Evolutionary conservation across 1,140 invertebrate species (phyloP).

Genomic region (Drosophila funebris): DNA sequence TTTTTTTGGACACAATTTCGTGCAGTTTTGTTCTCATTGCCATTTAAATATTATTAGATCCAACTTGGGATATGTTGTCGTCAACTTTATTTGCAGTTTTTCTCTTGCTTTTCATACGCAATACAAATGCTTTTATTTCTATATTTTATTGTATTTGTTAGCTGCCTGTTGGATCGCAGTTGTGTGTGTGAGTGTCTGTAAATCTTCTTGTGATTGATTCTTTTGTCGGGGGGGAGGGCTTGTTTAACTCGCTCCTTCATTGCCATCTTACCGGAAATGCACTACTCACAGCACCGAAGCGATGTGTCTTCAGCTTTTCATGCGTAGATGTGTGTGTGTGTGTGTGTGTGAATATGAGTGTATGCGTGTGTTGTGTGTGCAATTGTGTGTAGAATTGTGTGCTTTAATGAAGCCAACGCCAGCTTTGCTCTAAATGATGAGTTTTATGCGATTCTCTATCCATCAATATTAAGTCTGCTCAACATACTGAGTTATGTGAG

Average conservation of each 20-base stretch:
- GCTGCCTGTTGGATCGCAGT: not conserved
- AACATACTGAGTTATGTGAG: too few relatives aligned
- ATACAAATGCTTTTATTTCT: conserved; percentile 2
- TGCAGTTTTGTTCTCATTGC: not conserved
- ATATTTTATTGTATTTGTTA: not conserved
- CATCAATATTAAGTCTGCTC: too few relatives aligned
- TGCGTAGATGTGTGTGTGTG: not conserved
- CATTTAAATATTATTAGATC: conserved; percentile 3
- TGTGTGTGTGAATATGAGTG: not conserved
- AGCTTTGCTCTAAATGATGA: too few relatives aligned
- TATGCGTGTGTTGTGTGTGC: too few relatives aligned
- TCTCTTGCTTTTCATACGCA: not conserved
- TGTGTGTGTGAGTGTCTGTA: not conserved
- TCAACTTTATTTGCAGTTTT: not conserved
- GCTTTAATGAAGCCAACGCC: too few relatives aligned
- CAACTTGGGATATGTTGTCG: not conserved
- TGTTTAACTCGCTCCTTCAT: conserved; percentile 11
- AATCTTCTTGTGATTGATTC: not conserved
- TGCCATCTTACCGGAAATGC: conserved; percentile 28
- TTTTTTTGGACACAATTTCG: not conserved
- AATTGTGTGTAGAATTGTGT: too few relatives aligned
- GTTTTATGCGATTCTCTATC: too few relatives aligned
- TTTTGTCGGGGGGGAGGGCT: not conserved
- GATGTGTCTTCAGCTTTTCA: not conserved
- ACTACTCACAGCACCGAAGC: not conserved